Base-by-base conservation (phyloP, 2,797 vertebrate genomes). In the Pyrocephalus nanus region DNA sequence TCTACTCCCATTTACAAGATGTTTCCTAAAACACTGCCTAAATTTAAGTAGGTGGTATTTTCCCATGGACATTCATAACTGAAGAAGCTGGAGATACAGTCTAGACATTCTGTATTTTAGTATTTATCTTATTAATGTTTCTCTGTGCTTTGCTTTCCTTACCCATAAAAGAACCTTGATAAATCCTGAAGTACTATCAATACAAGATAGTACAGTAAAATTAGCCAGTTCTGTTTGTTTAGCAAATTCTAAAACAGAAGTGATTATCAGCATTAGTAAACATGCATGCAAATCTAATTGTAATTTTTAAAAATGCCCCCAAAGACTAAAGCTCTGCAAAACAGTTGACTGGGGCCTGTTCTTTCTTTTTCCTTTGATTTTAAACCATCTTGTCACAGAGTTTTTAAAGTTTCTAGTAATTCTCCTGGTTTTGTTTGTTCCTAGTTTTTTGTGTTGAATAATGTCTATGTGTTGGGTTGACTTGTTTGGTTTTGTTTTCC, bases 321-420 rank as follows among this genome's bases (percentile, higher is more conserved):
- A 66, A 62, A 61, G 4, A 54, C 3, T 32, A 51, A 62, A 64
- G 3, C 5, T 57, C 12, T 54, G 32, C 21, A 64, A 64, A 90
- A 47, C 9, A 1, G 0, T 32, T 43, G 26, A 25, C 30, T 20
- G 20, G 11, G 2, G 1, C 2, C 18, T 84, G 15, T 21, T 61
- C 64, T 38, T 57, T 82, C 4, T 54, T 67, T 74, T 65, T 14
- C 5, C 9, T 84, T 69, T 57, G 9, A 51, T 48, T 65, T 88
- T 72, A 71, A 74, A 75, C 16, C 3, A 34, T 6, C 2, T 43
- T 57, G 76, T 73, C 5, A 43, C 4, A 71, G 8, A 1, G 2
- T 61, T 88, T 88, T 72, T 2, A 5, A 19, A 34, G 21, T 80
- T 84, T 64, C 15, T 48, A 25, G 18, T 11, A 25, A 40, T 85